Evolutionary conservation across 92 coral and sea anemone species (phyloP).

Genomic region (Palythoa grandis): DNA sequence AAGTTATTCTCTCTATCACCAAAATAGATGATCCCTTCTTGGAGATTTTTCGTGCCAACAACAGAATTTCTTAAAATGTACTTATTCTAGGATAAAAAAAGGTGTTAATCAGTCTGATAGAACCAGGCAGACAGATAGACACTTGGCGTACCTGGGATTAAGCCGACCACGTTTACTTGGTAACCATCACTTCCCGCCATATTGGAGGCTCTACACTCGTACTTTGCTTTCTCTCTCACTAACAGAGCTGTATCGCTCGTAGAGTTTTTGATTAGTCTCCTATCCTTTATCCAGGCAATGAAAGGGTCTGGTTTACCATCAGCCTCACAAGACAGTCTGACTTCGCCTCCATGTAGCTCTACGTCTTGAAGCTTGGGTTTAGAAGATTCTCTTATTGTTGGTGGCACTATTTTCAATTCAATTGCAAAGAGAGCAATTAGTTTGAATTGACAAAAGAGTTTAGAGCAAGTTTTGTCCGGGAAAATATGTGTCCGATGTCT

Average conservation of each 20-base stretch:
- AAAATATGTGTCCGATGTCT: too few relatives aligned
- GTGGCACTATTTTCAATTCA: neutral
- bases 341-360: neutral
- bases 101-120: neutral
- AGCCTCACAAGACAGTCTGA: neutral
- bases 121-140: neutral
- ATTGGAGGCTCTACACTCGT: conserved; percentile 16
- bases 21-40: too few relatives aligned
- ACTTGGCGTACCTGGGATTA: neutral
- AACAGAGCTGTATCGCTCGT: neutral
- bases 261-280: neutral
- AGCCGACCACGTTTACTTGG: neutral
- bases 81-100: neutral
- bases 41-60: too few relatives aligned
- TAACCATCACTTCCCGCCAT: neutral
- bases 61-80: too few relatives aligned
- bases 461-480: too few relatives aligned
- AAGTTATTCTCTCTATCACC: too few relatives aligned
- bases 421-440: too few relatives aligned
- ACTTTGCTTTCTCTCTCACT: conserved; percentile 1
- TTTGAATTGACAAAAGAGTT: too few relatives aligned
- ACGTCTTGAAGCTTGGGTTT: neutral
- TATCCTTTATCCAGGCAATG: neutral
- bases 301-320: neutral
- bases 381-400: neutral